Evolutionary conservation across 2,113 vertebrate genomes (phyloP), one percentile per base, ranked within the genome.

Genomic region (Psophia crepitans): DNA sequence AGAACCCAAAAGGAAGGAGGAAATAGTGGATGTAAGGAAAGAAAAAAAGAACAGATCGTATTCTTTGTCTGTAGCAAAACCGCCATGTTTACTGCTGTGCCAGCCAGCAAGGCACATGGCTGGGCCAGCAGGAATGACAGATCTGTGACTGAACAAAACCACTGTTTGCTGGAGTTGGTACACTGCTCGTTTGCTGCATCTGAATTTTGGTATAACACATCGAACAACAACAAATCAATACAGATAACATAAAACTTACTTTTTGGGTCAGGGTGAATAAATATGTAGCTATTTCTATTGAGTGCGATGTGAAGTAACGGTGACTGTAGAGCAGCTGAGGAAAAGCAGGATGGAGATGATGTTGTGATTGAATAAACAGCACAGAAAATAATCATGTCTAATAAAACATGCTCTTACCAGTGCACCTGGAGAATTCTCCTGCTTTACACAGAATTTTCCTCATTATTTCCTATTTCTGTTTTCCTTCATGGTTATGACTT

Each of bases 371-470:
- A 92, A 86, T 87, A 95, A 95, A 89, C 65, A 93, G 85, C 60
- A 53, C 46, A 90, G 66, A 96, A 94, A 92, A 89, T 78, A 88
- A 92, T 81, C 51, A 78, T 14, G 33, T 56, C 73, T 78, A 92
- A 93, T 90, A 95, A 95, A 95, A 89, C 48, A 64, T 60, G 41
- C 35, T 90, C 79, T 90, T 81, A 89, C 73, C 80, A 92, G 41
- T 53, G 84, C 76, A 94, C 69, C 83, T 71, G 53, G 73, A 94
- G 90, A 37, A 94, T 93, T 93, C 80, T 85, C 39, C 70, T 63
- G 60, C 83, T 93, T 95, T 90, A 71, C 46, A 44, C 58, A 71
- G 56, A 57, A 41, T 84, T 90, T 89, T 84, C 80, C 56, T 95
- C 77, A 78, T 96, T 78, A 93, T 92, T 93, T 89, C 71, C 46